Base-by-base conservation (phyloP, 1,140 invertebrate genomes). In the Littorina saxatilis region DNA sequence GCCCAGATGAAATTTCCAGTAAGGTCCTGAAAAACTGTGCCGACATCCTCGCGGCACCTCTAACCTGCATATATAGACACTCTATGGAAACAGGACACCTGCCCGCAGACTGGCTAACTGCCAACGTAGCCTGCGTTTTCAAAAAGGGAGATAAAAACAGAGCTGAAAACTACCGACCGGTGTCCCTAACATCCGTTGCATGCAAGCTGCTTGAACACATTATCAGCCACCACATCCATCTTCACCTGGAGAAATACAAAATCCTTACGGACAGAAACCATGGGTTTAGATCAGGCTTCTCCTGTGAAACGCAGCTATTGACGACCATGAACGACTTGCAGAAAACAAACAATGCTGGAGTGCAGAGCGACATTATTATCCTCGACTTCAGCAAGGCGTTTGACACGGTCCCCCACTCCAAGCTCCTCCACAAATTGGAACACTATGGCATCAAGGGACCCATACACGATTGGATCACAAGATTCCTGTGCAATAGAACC, bases 141-240 rank as follows among this genome's bases (percentile, higher is more conserved):
- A 68, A 68, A 35, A 68, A 68, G 39, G 66, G 35, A 4, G 66
- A 68, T 15, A 9, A 32, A 5, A 39, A 39, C 37, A 29, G 35
- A 11, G 32, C 35, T 29, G 66, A 37, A 39, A 68, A 68, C 66
- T 68, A 68, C 66, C 0, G 66, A 9, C 66, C 66, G 7, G 39
- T 68, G 32, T 68, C 66, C 4, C 37, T 68, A 3, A 68, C 35
- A 29, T 35, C 32, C 23, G 17, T 68, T 7, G 23, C 23, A 1
- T 68, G 66, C 37, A 68, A 68, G 27, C 13, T 68, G 4, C 13
- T 68, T 9, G 66, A 68, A 23, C 66, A 68, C 66, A 68, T 68
- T 20, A 17, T 68, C 15, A 23, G 1, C 23, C 11, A 35, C 35
- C 7, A 9, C 1, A 20, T 68, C 32, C 37, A 39, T 32, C 13